Evolutionary conservation across 1,140 invertebrate genomes (phyloP).

Genomic region (Octopus sinensis): DNA sequence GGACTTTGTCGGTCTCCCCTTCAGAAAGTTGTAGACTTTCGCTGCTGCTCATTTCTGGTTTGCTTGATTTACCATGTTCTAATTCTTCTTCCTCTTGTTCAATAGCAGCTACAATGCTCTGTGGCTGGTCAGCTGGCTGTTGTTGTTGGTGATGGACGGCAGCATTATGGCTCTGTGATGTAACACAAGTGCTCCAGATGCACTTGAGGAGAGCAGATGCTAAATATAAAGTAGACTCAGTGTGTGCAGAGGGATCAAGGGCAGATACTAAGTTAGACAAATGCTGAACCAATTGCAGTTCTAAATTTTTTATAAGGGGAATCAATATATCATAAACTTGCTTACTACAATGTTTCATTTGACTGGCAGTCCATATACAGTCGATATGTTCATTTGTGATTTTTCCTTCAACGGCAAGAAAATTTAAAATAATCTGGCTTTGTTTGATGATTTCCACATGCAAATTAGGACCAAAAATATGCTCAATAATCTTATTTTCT

Average conservation of each 20-base stretch:
- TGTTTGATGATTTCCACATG: slow-evolving; percentile 95
- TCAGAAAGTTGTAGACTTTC: slow-evolving; percentile 60
- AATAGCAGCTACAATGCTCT: slow-evolving; percentile 32
- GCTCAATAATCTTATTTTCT: slow-evolving; percentile 86
- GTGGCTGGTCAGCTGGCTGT: slow-evolving; percentile 31
- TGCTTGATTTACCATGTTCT: slow-evolving; percentile 30
- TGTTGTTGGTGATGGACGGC: slow-evolving; percentile 35
- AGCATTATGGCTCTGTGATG: slow-evolving; percentile 46
- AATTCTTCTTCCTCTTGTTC: slow-evolving; percentile 28
- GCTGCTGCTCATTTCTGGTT: slow-evolving; percentile 56
- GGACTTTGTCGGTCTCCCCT: slow-evolving; percentile 27
- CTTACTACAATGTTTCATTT: slow-evolving; percentile 89
- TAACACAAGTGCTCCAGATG: slow-evolving; percentile 74
- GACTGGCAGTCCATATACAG: slow-evolving; percentile 88
- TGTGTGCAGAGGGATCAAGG: slow-evolving; percentile 84
- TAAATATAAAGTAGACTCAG: slow-evolving; percentile 86
- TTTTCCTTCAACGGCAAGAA: slow-evolving; percentile 84
- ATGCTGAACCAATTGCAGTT: slow-evolving; percentile 81
- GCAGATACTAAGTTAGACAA: slow-evolving; percentile 79
- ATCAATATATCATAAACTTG: slow-evolving; percentile 88
- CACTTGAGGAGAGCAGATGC: slow-evolving; percentile 84
- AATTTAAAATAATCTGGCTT: slow-evolving; percentile 87
- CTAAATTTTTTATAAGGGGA: slow-evolving; percentile 83
- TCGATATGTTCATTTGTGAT: slow-evolving; percentile 89
- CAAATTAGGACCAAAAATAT: slow-evolving; percentile 92